Evolutionary conservation across 2,888 invertebrate species (phyloP).

Genomic region (Furcula furcula): DNA sequence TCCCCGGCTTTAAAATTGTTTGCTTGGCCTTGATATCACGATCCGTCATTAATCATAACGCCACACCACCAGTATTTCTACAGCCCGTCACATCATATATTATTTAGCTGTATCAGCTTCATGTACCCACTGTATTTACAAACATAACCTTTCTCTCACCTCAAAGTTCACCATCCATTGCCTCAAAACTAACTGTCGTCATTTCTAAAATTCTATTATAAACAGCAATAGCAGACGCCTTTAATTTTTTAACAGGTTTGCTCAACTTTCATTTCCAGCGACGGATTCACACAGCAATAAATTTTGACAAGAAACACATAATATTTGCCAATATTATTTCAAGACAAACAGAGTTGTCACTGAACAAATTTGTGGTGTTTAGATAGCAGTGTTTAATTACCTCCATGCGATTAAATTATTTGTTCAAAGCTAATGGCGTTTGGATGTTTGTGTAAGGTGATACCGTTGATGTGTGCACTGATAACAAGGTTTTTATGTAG

Average conservation of each 20-base stretch:
- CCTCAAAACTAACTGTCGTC: conserved; percentile 8
- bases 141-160: conserved; percentile 3
- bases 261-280: conserved; percentile 17
- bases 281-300: conserved; percentile 57
- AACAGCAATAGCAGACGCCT: conserved; percentile 5
- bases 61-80: conserved; percentile 49
- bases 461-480: conserved; percentile 43
- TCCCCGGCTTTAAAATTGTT: conserved; percentile 39
- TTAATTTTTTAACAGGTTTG: conserved; percentile 12
- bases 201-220: conserved; percentile 7
- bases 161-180: conserved; percentile 14
- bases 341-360: conserved; percentile 62
- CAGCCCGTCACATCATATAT: conserved; percentile 33
- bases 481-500: conserved; percentile 50
- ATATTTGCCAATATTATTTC: conserved; percentile 69
- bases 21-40: conserved; percentile 51
- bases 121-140: conserved; percentile 7
- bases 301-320: conserved; percentile 53
- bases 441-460: conserved; percentile 43
- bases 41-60: conserved; percentile 55
- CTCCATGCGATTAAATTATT: conserved; percentile 60
- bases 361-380: conserved; percentile 68
- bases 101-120: conserved; percentile 19
- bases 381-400: conserved; percentile 71
- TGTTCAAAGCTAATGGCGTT: conserved; percentile 49